Evolutionary conservation across 2,888 invertebrate species (phyloP), one percentile per base, ranked within the genome.

Genomic region (Melanchra persicariae): DNA sequence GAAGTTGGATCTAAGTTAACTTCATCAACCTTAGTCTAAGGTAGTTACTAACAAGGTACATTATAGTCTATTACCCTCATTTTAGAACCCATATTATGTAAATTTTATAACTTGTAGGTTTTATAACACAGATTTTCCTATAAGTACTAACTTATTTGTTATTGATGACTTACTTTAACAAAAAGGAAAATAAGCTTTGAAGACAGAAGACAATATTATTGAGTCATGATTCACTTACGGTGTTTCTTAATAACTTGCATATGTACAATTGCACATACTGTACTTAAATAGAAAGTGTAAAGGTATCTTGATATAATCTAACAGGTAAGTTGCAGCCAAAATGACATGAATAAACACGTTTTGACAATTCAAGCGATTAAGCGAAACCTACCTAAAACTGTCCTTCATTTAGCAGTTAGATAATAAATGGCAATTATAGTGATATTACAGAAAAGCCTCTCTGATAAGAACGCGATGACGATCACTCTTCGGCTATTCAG

Each of bases 31-130:
- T n/a, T n/a, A n/a, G n/a, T n/a, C n/a, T n/a, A n/a, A n/a, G 0
- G 5, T 24, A 24, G n/a, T n/a, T 17, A 59, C 12, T 37, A 12
- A 5, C 30, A 30, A 30, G 45, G 10, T 8, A n/a, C 12, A 47
- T 55, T 55, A 52, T 15, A 15, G 7, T 52, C 30, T 55, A 19
- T 55, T 67, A 47, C 37, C 68, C 19, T 69, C 69, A 26, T 68
- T 68, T 19, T 22, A 51, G 24, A 12, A 51, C 24, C 12, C 9
- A 47, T 9, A 47, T 30, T 61, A 47, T 22, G 45, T 60, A 30
- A 60, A 60, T 47, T 60, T n/a, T 30, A 30, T 45, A 30, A 52
- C 26, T 52, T 19, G 24, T 58, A 43, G 1, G 19, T 40, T 40
- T 40, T 40, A 40, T 5, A 40, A 40, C 12, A 40, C 12, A 40